Evolutionary conservation across 2,888 invertebrate genomes (phyloP), one percentile per base, ranked within the genome.

Genomic region (Nemotelus nigrinus): DNA sequence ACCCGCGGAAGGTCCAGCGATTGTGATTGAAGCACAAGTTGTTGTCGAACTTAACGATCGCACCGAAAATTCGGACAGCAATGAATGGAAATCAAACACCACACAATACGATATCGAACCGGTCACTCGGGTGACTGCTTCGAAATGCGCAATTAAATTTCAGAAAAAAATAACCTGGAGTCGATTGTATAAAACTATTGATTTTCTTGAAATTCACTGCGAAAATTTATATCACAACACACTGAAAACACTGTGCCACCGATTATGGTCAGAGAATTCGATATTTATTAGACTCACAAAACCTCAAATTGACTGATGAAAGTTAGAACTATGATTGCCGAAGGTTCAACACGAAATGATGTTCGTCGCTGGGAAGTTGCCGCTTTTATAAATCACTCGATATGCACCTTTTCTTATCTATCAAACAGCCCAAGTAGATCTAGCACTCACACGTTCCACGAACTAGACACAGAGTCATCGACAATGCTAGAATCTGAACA

Each of bases 111-210:
- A 63, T 43, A 63, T 5, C 50, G 50, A 47, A 8, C 50, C 67
- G 67, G 25, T n/a, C 67, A 68, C 67, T 68, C 50, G 48, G 4
- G 7, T 47, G 25, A 25, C n/a, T 8, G 48, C 41, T 50, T 8
- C 44, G 43, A 55, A 43, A 41, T 70, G 70, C 70, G 70, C 70
- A 70, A 70, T 70, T 70, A 55, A 53, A 43, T 55, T 70, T 44
- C 70, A 53, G 70, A 39, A 70, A 41, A 53, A 5, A 25, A 65
- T 2, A 41, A 55, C 39, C 43, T 41, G 70, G n/a, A 7, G 70
- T 8, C 48, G 45, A n/a, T 53, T 6, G 50, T 53, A n/a, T 6
- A 53, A 25, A 43, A 47, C 70, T 70, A 70, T 70, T 55, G 70
- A 70, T 70, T 70, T 70, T 70, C 70, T 55, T 55, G 68, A 5